Evolutionary conservation across 2,888 invertebrate genomes (phyloP), one percentile per base, ranked within the genome.

Genomic region (Tyria jacobaeae): DNA sequence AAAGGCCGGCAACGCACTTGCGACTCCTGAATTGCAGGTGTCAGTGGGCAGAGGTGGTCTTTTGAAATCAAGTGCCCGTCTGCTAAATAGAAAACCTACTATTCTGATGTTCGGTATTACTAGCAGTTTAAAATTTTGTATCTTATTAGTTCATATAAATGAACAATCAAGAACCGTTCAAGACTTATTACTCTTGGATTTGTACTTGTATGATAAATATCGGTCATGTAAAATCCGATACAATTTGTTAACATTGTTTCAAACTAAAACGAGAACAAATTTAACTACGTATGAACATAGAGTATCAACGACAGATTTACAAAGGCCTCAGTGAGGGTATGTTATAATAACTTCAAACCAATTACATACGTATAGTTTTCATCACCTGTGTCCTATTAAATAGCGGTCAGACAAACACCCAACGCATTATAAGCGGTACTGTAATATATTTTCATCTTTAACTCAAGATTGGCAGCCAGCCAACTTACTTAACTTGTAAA

Each of bases 381-480:
- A 69, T 27, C 61, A 56, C 35, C 25, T 25, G 17, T 56, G 53
- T 71, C 44, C 49, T 57, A 56, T 53, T 53, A 71, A 52, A 52
- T 9, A 34, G 12, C 15, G 31, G 31, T 44, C 35, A 51, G 12
- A 57, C 9, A 41, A 49, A 37, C 37, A 58, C 60, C 55, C 53
- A 10, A 34, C 31, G 47, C 63, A 65, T 63, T 67, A 67, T 73
- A 58, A 73, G 66, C 60, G 52, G 57, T 17, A 53, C 15, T 17
- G 62, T 73, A 58, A 71, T 75, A 75, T 73, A 76, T 62, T 56
- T 73, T 60, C 73, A 62, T 66, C 58, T 59, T 73, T 58, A 62
- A 56, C 57, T 49, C 50, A 50, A 25, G 10, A 27, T 60, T 74
- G 73, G 73, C 73, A 9, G 0, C 0, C 3, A 1, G 59, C 73